Conservation (phyloP, 2,888 invertebrate species). For the Meiosimyza decipiens region DNA sequence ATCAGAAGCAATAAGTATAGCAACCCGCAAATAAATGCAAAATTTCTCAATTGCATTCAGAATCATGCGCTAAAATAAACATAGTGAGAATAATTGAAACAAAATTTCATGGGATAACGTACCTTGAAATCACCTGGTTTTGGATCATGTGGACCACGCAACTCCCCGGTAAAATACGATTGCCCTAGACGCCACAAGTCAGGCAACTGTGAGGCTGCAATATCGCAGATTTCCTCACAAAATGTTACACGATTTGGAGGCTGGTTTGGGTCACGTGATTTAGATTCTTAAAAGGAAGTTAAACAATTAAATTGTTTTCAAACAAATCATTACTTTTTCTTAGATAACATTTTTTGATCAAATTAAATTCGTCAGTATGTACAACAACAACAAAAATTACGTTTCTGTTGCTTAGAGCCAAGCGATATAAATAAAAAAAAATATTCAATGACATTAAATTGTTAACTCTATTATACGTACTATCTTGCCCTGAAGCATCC, state of each 20-base stretch:
- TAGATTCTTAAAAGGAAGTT: constrained; percentile 51
- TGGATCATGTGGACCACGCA: constrained; percentile 81
- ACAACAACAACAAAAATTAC: too few relatives aligned
- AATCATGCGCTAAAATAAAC: constrained; percentile 76
- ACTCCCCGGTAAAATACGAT: constrained; percentile 90
- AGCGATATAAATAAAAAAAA: too few relatives aligned
- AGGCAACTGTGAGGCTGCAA: constrained; percentile 81
- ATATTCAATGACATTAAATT: background rate
- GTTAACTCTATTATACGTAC: constrained; percentile 39
- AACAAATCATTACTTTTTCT: background rate
- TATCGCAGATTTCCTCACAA: constrained; percentile 81
- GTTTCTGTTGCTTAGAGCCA: too few relatives aligned
- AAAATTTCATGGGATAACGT: background rate
- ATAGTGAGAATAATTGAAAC: background rate
- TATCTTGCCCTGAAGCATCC: constrained; percentile 58
- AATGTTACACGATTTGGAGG: constrained; percentile 78
- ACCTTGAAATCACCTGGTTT: constrained; percentile 84
- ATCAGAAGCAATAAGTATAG: constrained; percentile 76
- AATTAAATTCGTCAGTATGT: background rate
- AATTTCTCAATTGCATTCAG: constrained; percentile 80
- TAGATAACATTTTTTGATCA: background rate
- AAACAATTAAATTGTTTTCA: background rate
- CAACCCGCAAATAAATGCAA: constrained; percentile 78
- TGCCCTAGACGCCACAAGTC: constrained; percentile 97
- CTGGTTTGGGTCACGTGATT: constrained; percentile 60